phyloP scores from a whole-genome alignment of 1,140 invertebrate genomes.

The Cotesia typhae region DNA sequence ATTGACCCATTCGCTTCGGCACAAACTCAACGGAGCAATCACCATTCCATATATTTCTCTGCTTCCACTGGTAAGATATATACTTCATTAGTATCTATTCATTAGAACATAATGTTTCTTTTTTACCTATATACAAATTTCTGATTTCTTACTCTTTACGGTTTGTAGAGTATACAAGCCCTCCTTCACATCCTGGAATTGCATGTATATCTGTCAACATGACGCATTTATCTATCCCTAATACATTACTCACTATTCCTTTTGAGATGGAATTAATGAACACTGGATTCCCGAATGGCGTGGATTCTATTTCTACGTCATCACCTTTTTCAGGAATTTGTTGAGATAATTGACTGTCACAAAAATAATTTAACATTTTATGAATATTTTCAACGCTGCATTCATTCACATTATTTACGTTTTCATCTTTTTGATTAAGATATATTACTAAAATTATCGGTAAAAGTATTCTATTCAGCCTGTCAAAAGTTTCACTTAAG shows the following conservation, averaged over 20 bases:
- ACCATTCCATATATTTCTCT: conserved; percentile 64
- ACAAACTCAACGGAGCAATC: conserved; percentile 70
- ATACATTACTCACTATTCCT: conserved; percentile 68
- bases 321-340: conserved; percentile 44
- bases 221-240: conserved; percentile 66
- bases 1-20: conserved; percentile 71
- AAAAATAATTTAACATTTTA: conserved; percentile 38
- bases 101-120: conserved; percentile 15
- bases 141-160: conserved; percentile 40
- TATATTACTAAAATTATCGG: conserved; percentile 65
- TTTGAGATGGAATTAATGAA: conserved; percentile 68
- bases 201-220: conserved; percentile 70
- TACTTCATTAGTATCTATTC: conserved; percentile 32
- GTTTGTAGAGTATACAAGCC: conserved; percentile 64
- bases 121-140: background rate
- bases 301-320: conserved; percentile 63
- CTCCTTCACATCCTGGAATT: conserved; percentile 70
- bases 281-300: conserved; percentile 67
- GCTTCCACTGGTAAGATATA: conserved; percentile 34
- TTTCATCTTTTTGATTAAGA: background rate
- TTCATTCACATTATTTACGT: background rate
- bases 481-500: conserved; percentile 56
- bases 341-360: conserved; percentile 15
- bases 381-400: conserved; percentile 2
- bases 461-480: conserved; percentile 59